Evolutionary conservation across 2,888 invertebrate genomes (phyloP).

Genomic region (Busseola fusca): DNA sequence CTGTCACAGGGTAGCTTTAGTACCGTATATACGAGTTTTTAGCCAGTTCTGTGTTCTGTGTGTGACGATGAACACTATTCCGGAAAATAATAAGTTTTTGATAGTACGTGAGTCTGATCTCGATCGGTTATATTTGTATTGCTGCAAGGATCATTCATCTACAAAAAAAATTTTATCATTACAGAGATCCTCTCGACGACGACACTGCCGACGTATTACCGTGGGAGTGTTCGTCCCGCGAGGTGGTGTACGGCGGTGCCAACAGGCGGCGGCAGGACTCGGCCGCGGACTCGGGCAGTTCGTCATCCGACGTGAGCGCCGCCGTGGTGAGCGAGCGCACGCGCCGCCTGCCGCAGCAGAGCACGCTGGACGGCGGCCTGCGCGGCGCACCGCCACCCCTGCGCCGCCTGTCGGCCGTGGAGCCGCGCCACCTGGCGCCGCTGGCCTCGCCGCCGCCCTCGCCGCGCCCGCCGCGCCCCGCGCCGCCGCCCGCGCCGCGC

Average conservation of each 20-base stretch:
- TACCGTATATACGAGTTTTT: neutral
- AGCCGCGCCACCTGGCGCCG: slow-evolving; percentile 90
- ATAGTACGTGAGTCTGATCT: neutral
- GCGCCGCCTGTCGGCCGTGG: slow-evolving; percentile 85
- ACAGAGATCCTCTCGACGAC: slow-evolving; percentile 81
- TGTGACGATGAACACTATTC: neutral
- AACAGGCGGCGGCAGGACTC: slow-evolving; percentile 90
- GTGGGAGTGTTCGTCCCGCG: slow-evolving; percentile 78
- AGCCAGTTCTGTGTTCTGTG: neutral
- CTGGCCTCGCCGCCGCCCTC: slow-evolving; percentile 83
- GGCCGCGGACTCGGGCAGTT: slow-evolving; percentile 91
- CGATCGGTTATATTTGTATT: neutral
- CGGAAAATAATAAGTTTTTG: neutral
- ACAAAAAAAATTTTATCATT: slow-evolving; percentile 24
- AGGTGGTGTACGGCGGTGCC: slow-evolving; percentile 72
- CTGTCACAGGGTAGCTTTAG: neutral
- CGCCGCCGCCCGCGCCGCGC: slow-evolving; percentile 71
- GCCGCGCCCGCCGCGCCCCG: slow-evolving; percentile 79
- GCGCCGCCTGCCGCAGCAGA: slow-evolving; percentile 91
- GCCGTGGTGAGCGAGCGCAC: slow-evolving; percentile 89
- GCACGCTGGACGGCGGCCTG: slow-evolving; percentile 91
- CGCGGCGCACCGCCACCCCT: slow-evolving; percentile 85
- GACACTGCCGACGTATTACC: slow-evolving; percentile 80
- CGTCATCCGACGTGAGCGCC: slow-evolving; percentile 92
- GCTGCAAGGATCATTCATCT: neutral